phyloP scores from a whole-genome alignment of 2,113 vertebrate species.

The Antigone vipio region DNA sequence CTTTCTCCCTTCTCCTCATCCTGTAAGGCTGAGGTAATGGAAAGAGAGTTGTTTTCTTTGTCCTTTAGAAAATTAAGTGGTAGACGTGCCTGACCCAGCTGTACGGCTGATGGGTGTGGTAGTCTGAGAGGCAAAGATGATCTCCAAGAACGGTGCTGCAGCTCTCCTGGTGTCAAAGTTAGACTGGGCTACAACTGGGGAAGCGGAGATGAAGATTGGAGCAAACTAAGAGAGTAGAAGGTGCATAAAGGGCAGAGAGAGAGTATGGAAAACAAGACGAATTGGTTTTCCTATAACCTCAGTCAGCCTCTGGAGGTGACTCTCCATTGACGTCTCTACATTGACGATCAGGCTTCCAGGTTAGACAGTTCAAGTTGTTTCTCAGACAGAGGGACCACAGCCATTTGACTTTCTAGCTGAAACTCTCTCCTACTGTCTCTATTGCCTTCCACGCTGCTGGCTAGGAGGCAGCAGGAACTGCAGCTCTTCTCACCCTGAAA shows the following conservation, averaged over 20 bases:
- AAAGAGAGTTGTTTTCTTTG: neutral
- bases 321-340: neutral
- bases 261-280: neutral
- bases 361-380: too few species aligned
- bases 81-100: neutral
- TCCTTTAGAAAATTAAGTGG: neutral
- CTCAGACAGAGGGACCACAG: neutral
- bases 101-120: neutral
- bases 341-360: fast-evolving
- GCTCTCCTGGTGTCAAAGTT: neutral
- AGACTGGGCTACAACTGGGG: neutral
- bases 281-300: neutral
- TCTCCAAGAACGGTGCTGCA: neutral
- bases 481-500: neutral
- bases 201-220: neutral
- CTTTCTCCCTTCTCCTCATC: neutral
- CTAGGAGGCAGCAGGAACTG: neutral
- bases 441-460: fast-evolving
- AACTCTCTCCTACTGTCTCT: neutral
- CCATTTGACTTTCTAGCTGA: neutral
- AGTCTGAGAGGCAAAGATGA: neutral
- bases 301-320: neutral
- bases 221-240: neutral
- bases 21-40: neutral
- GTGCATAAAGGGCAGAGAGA: neutral